Evolutionary conservation across 2,113 vertebrate genomes (phyloP), one percentile per base, ranked within the genome.

Genomic region (Sakesphorus luctuosus): DNA sequence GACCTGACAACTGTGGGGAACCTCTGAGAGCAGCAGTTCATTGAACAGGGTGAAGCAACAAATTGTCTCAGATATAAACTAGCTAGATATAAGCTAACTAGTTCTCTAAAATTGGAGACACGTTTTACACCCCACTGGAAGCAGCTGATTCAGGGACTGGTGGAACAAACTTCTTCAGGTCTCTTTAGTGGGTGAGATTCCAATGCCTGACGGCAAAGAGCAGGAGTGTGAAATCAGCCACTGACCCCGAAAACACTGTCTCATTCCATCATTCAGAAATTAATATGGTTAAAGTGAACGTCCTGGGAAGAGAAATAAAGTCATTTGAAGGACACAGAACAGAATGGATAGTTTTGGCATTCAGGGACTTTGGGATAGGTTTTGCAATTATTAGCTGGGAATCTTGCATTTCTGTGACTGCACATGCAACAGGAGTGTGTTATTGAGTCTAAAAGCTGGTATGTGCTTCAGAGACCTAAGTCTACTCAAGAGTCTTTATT

Each of bases 191-290:
- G 33, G 44, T 75, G 61, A 94, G 44, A 90, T 92, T 84, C 47
- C 65, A 87, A 5, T n/a, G 76, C 96, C 86, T 13, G 24, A 89
- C 95, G 91, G 89, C 56, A 89, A 92, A 90, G 29, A 77, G 55
- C 33, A 49, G 35, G 18, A 66, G 50, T 55, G 47, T 77, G 36
- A 87, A 90, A 92, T 89, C 68, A 90, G 38, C 31, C 16, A 0
- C 56, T 94, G 94, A 95, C 95, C 93, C 89, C 36, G 89, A 95
- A 94, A 92, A 84, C 16, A 87, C 58, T 86, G 80, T 93, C 95
- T 93, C 91, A 94, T 95, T 95, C 94, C 91, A 95, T 89, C 86
- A 55, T 74, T 93, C 90, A 86, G 43, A 92, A 96, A 89, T 71
- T 31, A 74, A 40, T 84, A 89, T 4, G 33, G 68, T 63, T 81